Evolutionary conservation across 1,140 invertebrate species (phyloP).

Genomic region (Drosophila ananassae): DNA sequence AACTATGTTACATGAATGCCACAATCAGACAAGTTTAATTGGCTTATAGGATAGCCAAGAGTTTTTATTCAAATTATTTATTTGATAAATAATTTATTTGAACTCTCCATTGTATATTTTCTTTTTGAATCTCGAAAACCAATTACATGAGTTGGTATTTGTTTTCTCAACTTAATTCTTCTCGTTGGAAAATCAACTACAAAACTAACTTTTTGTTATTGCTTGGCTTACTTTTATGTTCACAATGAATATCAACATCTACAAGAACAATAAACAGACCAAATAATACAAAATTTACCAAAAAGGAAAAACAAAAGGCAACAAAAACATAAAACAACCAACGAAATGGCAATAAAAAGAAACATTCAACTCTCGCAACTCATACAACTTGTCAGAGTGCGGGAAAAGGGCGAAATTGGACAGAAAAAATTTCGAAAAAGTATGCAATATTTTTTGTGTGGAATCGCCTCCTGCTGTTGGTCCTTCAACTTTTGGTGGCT

Average conservation of each 20-base stretch:
- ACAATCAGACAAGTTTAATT: constrained; percentile 31
- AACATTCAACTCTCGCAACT: constrained; percentile 57
- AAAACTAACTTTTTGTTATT: constrained; percentile 45
- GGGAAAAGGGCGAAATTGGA: constrained; percentile 20
- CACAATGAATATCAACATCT: constrained; percentile 41
- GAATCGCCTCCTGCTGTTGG: constrained; percentile 32
- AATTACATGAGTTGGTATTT: constrained; percentile 31
- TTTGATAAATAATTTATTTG: too few relatives aligned
- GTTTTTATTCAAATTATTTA: neutral
- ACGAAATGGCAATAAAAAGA: constrained; percentile 50
- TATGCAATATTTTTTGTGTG: constrained; percentile 61
- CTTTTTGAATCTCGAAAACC: constrained; percentile 7
- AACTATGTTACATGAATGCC: constrained; percentile 6
- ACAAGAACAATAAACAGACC: constrained; percentile 46
- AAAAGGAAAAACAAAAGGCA: constrained; percentile 30
- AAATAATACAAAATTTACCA: constrained; percentile 38
- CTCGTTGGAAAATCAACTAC: constrained; percentile 33
- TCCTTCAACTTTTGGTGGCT: constrained; percentile 45
- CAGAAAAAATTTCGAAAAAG: constrained; percentile 54
- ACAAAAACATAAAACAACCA: constrained; percentile 25
- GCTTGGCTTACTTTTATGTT: constrained; percentile 40
- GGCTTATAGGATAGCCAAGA: constrained; percentile 7
- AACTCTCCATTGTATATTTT: neutral
- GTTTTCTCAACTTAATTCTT: constrained; percentile 26
- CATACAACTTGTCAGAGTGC: constrained; percentile 41